Evolutionary conservation across 2,797 vertebrate species (phyloP), one percentile per base, ranked within the genome.

Genomic region (Amblyopsis hoosieri): DNA sequence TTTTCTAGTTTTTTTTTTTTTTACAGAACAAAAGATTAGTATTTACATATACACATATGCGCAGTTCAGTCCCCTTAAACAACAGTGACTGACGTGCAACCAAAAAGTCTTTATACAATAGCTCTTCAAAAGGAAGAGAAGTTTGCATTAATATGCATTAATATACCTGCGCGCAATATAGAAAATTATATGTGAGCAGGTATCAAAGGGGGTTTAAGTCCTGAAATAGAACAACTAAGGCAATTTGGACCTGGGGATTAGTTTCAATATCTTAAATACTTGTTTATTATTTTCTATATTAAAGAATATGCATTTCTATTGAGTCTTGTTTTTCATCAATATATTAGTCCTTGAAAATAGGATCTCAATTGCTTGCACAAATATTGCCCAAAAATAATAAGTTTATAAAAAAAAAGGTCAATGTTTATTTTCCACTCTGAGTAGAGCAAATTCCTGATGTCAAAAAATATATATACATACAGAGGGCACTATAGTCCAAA

Each of bases 81-180:
- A 88, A 91, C 79, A 89, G 91, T 77, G 86, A 88, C 91, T 84
- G 88, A 86, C 81, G 75, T 85, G 87, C 77, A 66, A 63, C 8
- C 67, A 82, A 82, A 85, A 71, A 56, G 31, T 71, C 80, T 89
- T 80, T 90, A 91, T 84, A 91, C 78, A 84, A 90, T 62, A 82
- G 80, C 91, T 93, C 92, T 94, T 92, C 92, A 75, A 92, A 92
- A 92, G 78, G 92, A 94, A 94, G 93, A 93, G 86, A 93, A 91
- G 92, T 89, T 69, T 90, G 83, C 88, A 91, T 90, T 87, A 84
- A 89, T 82, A 81, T 89, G 90, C 90, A 90, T 87, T 81, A 90
- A 91, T 91, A 82, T 82, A 90, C 90, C 86, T 87, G 89, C 64
- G 62, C 86, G 84, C 84, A 73, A 87, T 93, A 94, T 93, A 94